phyloP scores from a whole-genome alignment of 2,113 vertebrate species.

The Phaethornis superciliosus region DNA sequence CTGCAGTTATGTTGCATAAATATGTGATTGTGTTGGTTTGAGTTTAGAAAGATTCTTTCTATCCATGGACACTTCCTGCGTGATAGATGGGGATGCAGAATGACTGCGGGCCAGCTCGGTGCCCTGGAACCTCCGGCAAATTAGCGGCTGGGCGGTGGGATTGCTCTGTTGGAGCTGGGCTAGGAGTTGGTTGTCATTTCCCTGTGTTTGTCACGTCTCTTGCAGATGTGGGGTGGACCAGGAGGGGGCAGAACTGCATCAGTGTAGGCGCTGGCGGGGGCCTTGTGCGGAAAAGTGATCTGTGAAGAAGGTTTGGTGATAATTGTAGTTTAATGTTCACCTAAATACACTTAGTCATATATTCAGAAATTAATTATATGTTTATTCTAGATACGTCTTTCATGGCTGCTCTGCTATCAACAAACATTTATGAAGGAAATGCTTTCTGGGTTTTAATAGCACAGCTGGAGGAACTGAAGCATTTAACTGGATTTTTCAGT shows the following conservation, averaged over 20 bases:
- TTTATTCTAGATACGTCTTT: neutral
- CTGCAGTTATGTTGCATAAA: neutral
- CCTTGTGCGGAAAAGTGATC: accelerated
- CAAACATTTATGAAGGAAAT: neutral
- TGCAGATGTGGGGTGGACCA: neutral
- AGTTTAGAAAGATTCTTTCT: neutral
- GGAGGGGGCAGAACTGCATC: constrained; percentile 54
- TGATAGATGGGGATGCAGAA: neutral
- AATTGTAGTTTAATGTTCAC: neutral
- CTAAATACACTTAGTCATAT: neutral
- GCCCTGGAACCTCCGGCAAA: neutral
- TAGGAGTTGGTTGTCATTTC: accelerated
- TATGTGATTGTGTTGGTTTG: accelerated
- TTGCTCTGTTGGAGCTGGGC: neutral
- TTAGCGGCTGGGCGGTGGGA: neutral
- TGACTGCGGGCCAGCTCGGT: too few relatives aligned
- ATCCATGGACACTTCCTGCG: neutral
- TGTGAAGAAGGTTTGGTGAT: neutral
- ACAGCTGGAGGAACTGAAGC: neutral
- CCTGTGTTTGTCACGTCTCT: accelerated
- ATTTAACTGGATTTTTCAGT: neutral
- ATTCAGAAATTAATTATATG: neutral
- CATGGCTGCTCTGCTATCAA: neutral
- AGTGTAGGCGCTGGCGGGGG: accelerated
- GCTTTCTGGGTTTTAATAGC: neutral